These are phyloP conservation scores for Meriones psammophilus DNA, from an alignment of 2,797 vertebrate species.

Conservation along the genomic window DNA sequence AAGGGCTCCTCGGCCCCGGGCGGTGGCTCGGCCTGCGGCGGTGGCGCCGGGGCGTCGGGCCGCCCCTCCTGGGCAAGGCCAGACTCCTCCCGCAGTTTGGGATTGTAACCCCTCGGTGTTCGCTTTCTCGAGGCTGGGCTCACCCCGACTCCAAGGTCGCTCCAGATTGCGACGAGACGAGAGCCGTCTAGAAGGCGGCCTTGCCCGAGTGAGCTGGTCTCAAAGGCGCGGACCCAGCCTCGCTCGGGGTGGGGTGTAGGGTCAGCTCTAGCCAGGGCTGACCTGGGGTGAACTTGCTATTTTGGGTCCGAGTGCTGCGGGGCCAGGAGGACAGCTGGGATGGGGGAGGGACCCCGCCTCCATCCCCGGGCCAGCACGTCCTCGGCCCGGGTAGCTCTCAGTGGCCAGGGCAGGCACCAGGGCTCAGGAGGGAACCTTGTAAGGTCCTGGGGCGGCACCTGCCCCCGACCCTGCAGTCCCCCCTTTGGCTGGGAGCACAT, in stretches of 20 bases:
- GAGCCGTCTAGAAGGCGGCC: not conserved
- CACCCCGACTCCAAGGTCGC: not conserved
- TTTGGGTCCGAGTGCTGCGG: not conserved
- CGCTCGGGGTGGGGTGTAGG: not conserved
- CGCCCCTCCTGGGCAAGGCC: not conserved
- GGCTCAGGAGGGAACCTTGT: constrained; percentile 34
- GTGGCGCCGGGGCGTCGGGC: not conserved
- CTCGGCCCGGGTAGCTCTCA: not conserved
- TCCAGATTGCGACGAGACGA: not conserved
- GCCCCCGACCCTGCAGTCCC: too few relatives aligned
- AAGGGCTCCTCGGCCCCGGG: not conserved
- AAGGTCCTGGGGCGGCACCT: constrained; percentile 36
- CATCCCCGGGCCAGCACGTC: not conserved
- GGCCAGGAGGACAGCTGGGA: constrained; percentile 66
- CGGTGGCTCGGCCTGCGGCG: not conserved
- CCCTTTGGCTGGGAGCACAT: not conserved
- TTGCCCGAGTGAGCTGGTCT: not conserved
- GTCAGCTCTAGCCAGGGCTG: not conserved
- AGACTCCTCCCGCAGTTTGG: not conserved
- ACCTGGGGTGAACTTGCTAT: constrained; percentile 71
- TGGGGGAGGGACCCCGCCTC: constrained; percentile 41
- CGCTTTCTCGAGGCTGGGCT: not conserved
- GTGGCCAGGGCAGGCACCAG: not conserved
- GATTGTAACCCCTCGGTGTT: not conserved
- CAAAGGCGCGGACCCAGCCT: not conserved